Evolutionary conservation across 53 echinoderm and acorn worm species (phyloP).

Genomic region (Astropecten irregularis): DNA sequence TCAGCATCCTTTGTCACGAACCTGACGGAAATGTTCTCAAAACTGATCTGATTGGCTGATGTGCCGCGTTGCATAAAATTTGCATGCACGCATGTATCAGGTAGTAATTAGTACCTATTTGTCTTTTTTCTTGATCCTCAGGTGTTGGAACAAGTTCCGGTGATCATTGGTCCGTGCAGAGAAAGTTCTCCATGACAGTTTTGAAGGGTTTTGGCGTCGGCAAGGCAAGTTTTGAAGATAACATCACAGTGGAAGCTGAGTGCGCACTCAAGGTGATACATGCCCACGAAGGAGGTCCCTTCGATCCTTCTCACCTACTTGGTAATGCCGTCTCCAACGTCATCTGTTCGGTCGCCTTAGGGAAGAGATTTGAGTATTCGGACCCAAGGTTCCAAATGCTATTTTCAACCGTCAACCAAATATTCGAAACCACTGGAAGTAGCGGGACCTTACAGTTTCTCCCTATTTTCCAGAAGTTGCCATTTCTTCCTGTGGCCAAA

Average conservation of each 20-base stretch:
- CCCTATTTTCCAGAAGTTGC: not conserved
- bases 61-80: too few relatives aligned
- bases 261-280: conserved; percentile 6
- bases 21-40: too few relatives aligned
- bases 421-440: not conserved
- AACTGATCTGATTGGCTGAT: too few relatives aligned
- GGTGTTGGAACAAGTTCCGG: conserved; percentile 27
- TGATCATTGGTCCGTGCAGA: conserved; percentile 44
- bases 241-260: conserved; percentile 11
- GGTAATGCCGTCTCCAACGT: conserved; percentile 42
- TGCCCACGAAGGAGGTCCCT: conserved; percentile 17
- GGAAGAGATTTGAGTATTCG: conserved; percentile 46
- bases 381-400: conserved; percentile 25
- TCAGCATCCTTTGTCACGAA: too few relatives aligned
- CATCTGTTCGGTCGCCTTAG: conserved; percentile 45
- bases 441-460: not conserved
- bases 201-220: conserved; percentile 50
- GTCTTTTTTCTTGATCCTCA: too few relatives aligned
- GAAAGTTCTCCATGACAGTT: conserved; percentile 38
- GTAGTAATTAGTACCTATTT: too few relatives aligned
- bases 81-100: too few relatives aligned
- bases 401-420: not conserved
- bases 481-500: not conserved
- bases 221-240: conserved; percentile 44
- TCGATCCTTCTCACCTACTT: conserved; percentile 32